Percentiles rank a stretch among this genome's conserved stretches.
These are phyloP conservation scores for Pangasius djambal DNA, from an alignment of 2,797 vertebrate species.

Conservation along the genomic window DNA sequence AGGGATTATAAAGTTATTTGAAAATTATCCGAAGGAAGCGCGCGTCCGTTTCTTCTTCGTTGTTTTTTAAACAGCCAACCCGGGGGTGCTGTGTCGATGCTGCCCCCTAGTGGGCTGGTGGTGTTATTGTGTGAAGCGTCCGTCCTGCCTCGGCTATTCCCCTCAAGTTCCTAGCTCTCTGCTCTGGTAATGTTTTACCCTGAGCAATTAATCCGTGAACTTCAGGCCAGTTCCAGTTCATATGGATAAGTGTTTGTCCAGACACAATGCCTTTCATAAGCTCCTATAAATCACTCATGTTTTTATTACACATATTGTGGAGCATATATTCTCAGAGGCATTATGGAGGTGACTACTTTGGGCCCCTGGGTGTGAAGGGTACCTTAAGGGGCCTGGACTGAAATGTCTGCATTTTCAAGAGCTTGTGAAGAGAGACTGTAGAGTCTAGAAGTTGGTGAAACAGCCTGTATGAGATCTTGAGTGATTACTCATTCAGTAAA, in stretches of 20 bases:
- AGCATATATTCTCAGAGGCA: not conserved
- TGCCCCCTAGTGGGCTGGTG: not conserved
- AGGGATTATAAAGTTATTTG: not conserved
- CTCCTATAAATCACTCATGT: not conserved
- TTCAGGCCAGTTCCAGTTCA: not conserved
- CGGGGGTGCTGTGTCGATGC: not conserved
- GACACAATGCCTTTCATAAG: not conserved
- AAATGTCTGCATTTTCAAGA: not conserved
- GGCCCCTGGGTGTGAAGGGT: no score
- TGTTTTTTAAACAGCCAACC: not conserved
- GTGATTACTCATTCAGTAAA: not conserved
- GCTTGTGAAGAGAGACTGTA: not conserved
- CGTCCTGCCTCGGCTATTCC: not conserved
- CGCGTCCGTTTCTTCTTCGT: not conserved
- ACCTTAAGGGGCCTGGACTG: not conserved
- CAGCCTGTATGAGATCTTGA: not conserved
- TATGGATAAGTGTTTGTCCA: not conserved
- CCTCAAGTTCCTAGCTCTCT: not conserved
- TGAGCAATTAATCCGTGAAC: not conserved
- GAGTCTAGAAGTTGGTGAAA: not conserved
- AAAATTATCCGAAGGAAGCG: not conserved
- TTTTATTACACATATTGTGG: not conserved
- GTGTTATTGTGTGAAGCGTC: not conserved
- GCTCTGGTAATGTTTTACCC: not conserved
- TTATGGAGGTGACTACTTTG: not conserved